Evolutionary conservation across 2,888 invertebrate species (phyloP).

Genomic region (Epistrophella euchroma): DNA sequence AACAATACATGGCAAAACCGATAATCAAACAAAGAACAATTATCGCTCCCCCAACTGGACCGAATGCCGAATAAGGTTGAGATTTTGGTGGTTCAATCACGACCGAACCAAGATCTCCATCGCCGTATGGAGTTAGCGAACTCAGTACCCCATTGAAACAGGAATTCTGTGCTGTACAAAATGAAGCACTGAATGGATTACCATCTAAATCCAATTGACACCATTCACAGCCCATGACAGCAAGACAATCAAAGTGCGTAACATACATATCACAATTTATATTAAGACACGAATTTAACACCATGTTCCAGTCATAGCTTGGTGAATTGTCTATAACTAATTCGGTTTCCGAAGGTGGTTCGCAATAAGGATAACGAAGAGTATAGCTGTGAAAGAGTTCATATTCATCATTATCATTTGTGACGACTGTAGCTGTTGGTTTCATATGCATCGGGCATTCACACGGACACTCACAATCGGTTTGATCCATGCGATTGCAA

Average conservation of each 20-base stretch:
- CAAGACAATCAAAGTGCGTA: constrained; percentile 87
- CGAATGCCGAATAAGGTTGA: constrained; percentile 89
- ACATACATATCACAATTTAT: constrained; percentile 88
- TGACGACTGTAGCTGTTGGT: background rate
- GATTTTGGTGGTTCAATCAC: constrained; percentile 82
- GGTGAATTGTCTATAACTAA: constrained; percentile 78
- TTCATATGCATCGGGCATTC: constrained; percentile 88
- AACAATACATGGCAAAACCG: constrained; percentile 93
- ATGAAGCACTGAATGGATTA: constrained; percentile 88
- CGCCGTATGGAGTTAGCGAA: constrained; percentile 90
- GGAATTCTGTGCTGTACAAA: constrained; percentile 91
- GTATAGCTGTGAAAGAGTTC: constrained; percentile 78
- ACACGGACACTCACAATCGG: constrained; percentile 97
- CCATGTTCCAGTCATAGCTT: constrained; percentile 84
- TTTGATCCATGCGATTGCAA: constrained; percentile 97
- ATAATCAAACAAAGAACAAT: constrained; percentile 92
- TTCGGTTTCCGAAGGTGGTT: constrained; percentile 80
- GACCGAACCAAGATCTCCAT: constrained; percentile 80
- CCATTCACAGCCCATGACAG: constrained; percentile 95
- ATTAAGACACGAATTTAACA: constrained; percentile 87
- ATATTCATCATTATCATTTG: constrained; percentile 1
- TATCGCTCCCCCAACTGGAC: constrained; percentile 94
- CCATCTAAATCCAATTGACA: constrained; percentile 92
- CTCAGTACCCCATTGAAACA: constrained; percentile 95
- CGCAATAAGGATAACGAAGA: constrained; percentile 81